These are phyloP conservation scores for Melanostoma scalare DNA, from an alignment of 2,888 invertebrate genomes.

Conservation along the genomic window DNA sequence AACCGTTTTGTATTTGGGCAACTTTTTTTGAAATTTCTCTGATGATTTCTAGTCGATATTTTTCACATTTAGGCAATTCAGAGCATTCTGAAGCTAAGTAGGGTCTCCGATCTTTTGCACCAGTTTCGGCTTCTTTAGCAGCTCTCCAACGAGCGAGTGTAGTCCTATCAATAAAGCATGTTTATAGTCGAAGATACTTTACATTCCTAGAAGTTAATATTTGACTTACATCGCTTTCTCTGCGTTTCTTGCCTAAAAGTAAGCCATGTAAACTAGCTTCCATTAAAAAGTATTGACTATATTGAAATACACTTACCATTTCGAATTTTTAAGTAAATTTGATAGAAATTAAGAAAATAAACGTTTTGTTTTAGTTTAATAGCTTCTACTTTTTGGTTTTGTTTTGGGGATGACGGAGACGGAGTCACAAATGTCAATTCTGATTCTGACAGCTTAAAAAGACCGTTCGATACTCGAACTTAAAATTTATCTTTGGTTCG, in stretches of 20 bases:
- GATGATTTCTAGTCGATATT: constrained; percentile 98
- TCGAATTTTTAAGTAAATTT: too few relatives aligned
- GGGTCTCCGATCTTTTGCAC: constrained; percentile 93
- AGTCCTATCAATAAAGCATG: constrained; percentile 84
- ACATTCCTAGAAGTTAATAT: background rate
- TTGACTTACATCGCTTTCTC: constrained; percentile 97
- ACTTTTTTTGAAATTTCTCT: constrained; percentile 99
- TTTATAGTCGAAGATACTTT: background rate
- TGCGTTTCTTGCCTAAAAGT: constrained; percentile 94
- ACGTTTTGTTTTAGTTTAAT: too few relatives aligned
- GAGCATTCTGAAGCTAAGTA: constrained; percentile 97
- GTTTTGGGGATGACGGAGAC: too few relatives aligned
- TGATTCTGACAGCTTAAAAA: too few relatives aligned
- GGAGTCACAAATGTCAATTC: too few relatives aligned
- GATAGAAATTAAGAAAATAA: too few relatives aligned
- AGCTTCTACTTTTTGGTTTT: too few relatives aligned
- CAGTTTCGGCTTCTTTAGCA: constrained; percentile 95
- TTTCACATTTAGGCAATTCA: constrained; percentile 95
- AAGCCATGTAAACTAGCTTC: too few relatives aligned
- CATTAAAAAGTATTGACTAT: too few relatives aligned
- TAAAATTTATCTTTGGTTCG: too few relatives aligned
- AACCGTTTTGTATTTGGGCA: constrained; percentile 98
- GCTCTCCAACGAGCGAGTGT: constrained; percentile 99
- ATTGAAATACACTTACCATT: too few relatives aligned
- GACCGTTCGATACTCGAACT: too few relatives aligned